These are phyloP conservation scores for Eurosta solidaginis DNA, from an alignment of 1,140 invertebrate species.

Conservation along the genomic window DNA sequence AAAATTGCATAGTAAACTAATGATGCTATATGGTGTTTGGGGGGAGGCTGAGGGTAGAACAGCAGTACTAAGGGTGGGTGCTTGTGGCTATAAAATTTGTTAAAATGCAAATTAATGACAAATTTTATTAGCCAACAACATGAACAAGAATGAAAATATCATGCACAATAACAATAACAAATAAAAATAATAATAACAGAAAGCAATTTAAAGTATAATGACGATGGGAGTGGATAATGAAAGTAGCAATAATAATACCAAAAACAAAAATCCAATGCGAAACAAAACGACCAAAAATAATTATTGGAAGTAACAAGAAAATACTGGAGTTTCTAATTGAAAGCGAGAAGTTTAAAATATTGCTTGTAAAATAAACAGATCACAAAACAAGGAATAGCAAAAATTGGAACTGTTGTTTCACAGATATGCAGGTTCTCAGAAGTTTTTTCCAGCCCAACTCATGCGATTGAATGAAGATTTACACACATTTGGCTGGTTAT, in stretches of 20 bases:
- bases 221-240: too few relatives aligned
- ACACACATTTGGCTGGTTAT: too few relatives aligned
- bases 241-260: too few relatives aligned
- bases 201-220: not conserved
- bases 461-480: too few relatives aligned
- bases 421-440: not conserved
- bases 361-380: not conserved
- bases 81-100: not conserved
- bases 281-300: too few relatives aligned
- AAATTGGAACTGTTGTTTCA: not conserved
- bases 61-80: too few relatives aligned
- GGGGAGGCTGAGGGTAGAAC: too few relatives aligned
- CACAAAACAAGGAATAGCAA: not conserved
- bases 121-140: not conserved
- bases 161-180: not conserved
- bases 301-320: not conserved
- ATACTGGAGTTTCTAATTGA: not conserved
- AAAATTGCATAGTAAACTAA: too few relatives aligned
- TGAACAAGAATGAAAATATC: not conserved
- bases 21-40: too few relatives aligned
- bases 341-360: not conserved
- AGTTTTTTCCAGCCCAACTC: too few relatives aligned
- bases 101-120: constrained; percentile 17
- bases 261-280: too few relatives aligned
- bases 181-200: not conserved